Evolutionary conservation across 2,888 invertebrate genomes (phyloP), one percentile per base, ranked within the genome.

Genomic region (Nomada fucata): DNA sequence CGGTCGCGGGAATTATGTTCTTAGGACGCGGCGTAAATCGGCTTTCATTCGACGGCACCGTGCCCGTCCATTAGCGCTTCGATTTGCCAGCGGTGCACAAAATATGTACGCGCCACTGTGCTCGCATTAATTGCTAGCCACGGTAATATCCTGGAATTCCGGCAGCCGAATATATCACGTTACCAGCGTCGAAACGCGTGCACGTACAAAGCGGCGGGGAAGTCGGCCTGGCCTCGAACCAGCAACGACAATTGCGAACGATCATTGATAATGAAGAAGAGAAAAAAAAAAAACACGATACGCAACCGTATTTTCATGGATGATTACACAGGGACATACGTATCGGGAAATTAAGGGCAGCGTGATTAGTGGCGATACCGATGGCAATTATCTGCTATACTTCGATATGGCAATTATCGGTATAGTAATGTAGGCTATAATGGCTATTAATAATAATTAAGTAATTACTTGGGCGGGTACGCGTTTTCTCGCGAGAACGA

Each of bases 131-230:
- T 86, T 83, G 83, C 74, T 59, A 53, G 65, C 68, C 63, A 65
- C 79, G 74, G 78, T 83, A 78, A 86, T 86, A 86, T 83, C 85
- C 75, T 77, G 64, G 76, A 85, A 86, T 86, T 83, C 86, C 85
- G 26, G 26, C 61, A 68, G 61, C 26, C 68, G 75, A 64, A 85
- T 83, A 79, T 85, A 86, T 85, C 77, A 83, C 55, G 74, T 11
- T 23, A 29, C 29, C 20, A 55, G 47, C 67, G 47, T 23, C n/a
- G 36, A 78, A 60, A 71, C 57, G 60, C 55, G 50, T 63, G 60
- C 47, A 50, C 18, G 57, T 65, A 83, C 75, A 83, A 83, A 84
- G 83, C 68, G 72, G 68, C 23, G 9, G 52, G 5, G 63, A 2
- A 53, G n/a, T 26, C 26, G 15, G 57, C 5, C n/a, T 20, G 52